Evolutionary conservation across 2,113 vertebrate genomes (phyloP), one percentile per base, ranked within the genome.

Genomic region (Hassar affinis): DNA sequence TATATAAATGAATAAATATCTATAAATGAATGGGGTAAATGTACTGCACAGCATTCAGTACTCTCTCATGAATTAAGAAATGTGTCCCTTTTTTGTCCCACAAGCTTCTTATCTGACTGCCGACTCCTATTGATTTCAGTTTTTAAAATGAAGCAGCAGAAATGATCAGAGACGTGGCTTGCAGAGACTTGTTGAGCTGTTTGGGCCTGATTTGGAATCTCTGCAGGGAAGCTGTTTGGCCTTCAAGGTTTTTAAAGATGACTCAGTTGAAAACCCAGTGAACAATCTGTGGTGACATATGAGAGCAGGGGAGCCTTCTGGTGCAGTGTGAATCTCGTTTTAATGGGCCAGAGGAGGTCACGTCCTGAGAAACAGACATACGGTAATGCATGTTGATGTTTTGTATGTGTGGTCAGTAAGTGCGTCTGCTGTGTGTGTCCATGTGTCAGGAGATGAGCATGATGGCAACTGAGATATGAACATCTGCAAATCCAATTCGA

Each of bases 271-370:
- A n/a, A 74, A 82, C n/a, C 33, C 69, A 51, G 71, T 35, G 42
- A 77, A 64, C 72, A 83, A 61, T 54, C 59, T 83, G 72, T 15
- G 49, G 82, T 66, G 74, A 33, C 82, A 83, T 83, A 83, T 83
- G 82, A 83, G 61, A 66, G 49, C 74, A 66, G 74, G 33, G 59
- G 25, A 66, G 74, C 82, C 81, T 52, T 83, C 74, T 83, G 82
- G 45, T 56, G 59, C 47, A 64, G 81, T 27, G 59, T 51, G 20
- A 83, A 83, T 83, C 30, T 66, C 33, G 11, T 11, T 17, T 77
- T 77, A 59, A 64, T 30, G 35, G 71, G 45, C 69, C 9, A 30
- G 27, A 75, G 66, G 38, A 72, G 66, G 68, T 82, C 68, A 82
- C 18, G 38, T 76, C 35, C 71, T 82, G 56, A 82, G 35, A 59